Evolutionary conservation across 2,797 vertebrate species (phyloP).

Genomic region (Gambelia wislizenii): DNA sequence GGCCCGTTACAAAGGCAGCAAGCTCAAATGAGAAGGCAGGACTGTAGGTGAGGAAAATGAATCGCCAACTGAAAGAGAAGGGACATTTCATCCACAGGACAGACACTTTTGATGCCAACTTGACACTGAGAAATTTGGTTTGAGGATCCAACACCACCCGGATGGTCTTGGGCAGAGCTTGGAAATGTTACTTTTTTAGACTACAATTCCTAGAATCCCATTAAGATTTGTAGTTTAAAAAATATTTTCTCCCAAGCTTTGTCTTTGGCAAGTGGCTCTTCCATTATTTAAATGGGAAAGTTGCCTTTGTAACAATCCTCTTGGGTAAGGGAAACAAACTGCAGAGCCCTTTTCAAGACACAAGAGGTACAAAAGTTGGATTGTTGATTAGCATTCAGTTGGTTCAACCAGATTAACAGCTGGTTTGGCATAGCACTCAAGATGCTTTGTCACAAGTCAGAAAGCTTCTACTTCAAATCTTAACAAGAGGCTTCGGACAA

Average conservation of each 20-base stretch:
- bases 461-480: not conserved
- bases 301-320: not conserved
- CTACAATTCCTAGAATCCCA: not conserved
- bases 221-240: not conserved
- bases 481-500: not conserved
- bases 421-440: not conserved
- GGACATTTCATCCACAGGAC: conserved; percentile 24
- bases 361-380: not conserved
- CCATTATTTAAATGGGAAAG: not conserved
- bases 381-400: not conserved
- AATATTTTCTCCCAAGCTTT: not conserved
- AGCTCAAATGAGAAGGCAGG: conserved; percentile 37
- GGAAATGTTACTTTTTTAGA: not conserved
- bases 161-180: not conserved
- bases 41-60: conserved; percentile 55
- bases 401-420: not conserved
- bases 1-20: conserved; percentile 48
- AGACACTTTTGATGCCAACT: not conserved
- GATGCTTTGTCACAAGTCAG: not conserved
- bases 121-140: not conserved
- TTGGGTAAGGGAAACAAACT: not conserved
- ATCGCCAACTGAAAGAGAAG: conserved; percentile 74
- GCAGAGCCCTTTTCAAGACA: not conserved
- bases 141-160: not conserved
- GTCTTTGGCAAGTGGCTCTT: not conserved